phyloP scores from a whole-genome alignment of 2,797 vertebrate species.

The Spinus pinus region DNA sequence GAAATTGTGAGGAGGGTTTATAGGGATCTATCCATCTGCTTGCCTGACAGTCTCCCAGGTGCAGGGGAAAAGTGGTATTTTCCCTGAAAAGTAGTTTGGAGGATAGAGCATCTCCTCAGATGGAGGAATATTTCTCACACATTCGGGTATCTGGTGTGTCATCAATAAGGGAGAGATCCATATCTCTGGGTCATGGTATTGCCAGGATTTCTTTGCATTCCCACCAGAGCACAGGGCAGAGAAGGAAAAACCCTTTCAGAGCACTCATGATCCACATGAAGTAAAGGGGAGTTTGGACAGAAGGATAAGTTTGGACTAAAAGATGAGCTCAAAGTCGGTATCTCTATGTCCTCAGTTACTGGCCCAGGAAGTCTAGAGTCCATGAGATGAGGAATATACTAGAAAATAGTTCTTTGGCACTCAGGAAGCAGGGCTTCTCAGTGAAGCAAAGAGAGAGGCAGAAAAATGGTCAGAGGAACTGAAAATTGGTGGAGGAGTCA shows the following conservation, averaged over 20 bases:
- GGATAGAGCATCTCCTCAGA: not conserved
- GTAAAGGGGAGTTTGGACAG: not conserved
- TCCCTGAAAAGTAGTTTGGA: not conserved
- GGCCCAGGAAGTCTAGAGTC: not conserved
- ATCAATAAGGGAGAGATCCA: not conserved
- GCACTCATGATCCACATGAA: not conserved
- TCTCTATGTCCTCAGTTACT: not conserved
- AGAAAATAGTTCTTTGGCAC: not conserved
- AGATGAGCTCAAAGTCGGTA: not conserved
- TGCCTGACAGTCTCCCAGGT: not conserved
- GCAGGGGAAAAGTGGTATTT: not conserved
- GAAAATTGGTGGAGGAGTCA: not conserved
- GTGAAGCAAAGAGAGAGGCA: not conserved
- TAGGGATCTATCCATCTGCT: not conserved
- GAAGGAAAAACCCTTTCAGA: not conserved
- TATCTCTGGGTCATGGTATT: not conserved
- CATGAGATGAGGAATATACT: not conserved
- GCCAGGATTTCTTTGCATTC: not conserved
- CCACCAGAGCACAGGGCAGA: not conserved
- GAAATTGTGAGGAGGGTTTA: not conserved
- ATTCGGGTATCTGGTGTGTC: not conserved
- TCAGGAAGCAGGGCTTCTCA: not conserved
- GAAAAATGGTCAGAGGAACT: not conserved
- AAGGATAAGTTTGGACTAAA: not conserved
- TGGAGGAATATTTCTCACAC: not conserved